These are phyloP conservation scores for honey bee (Apis mellifera) DNA, from an alignment of 1,140 invertebrate species.

Conservation along the genomic window Amel_HAv3.1 CM009943.2:5735001-5735500, in stretches of 20 bases:
- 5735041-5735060: constrained; percentile 3
- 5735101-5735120: too few species aligned
- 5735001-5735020: constrained; percentile 20
- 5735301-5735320: constrained; percentile 35
- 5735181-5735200: background rate
- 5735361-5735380: constrained; percentile 52
- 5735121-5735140: background rate
- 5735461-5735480: constrained; percentile 47
- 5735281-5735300: background rate
- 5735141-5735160: background rate
- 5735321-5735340: constrained; percentile 41
- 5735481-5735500: constrained; percentile 45
- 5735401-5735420: constrained; percentile 67
- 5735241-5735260: background rate
- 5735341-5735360: constrained; percentile 49
- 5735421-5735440: constrained; percentile 64
- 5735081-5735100: background rate
- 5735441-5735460: constrained; percentile 32
- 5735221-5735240: background rate
- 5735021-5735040: constrained; percentile 30
- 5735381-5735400: constrained; percentile 54
- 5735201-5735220: background rate
- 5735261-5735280: constrained; percentile 6
- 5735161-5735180: background rate
- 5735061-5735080: background rate